Conservation (phyloP, 2,888 invertebrate genomes). For the Lepidochrysops patricia region DNA sequence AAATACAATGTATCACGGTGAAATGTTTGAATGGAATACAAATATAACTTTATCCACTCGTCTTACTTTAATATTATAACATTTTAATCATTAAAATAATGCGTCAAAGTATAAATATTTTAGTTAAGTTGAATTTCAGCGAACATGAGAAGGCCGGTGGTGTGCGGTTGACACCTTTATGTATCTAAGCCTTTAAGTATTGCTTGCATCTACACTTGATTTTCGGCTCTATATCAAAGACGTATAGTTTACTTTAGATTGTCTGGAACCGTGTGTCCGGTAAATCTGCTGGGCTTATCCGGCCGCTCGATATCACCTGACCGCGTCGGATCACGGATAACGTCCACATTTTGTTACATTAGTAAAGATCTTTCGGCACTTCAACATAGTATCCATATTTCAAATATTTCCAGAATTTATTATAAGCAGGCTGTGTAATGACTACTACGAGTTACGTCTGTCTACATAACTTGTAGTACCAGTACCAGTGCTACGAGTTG, state of each 20-base stretch:
- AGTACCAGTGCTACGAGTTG: too few relatives aligned
- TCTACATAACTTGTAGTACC: too few relatives aligned
- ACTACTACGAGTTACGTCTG: too few relatives aligned
- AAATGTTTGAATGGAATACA: too few relatives aligned
- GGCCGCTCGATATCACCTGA: background rate
- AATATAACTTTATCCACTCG: too few relatives aligned
- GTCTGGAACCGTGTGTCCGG: background rate
- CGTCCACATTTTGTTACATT: background rate
- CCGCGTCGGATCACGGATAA: background rate
- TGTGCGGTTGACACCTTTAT: conserved; percentile 5
- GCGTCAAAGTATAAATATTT: background rate
- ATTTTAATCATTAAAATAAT: too few relatives aligned
- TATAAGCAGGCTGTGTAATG: too few relatives aligned
- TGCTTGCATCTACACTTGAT: background rate
- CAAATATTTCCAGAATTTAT: too few relatives aligned
- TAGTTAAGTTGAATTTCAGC: background rate
- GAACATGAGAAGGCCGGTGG: background rate
- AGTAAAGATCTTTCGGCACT: background rate
- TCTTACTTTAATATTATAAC: too few relatives aligned
- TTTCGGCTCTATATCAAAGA: background rate
- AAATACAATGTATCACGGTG: too few relatives aligned
- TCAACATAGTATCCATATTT: too few relatives aligned
- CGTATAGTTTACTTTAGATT: background rate
- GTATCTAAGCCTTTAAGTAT: conserved; percentile 4
- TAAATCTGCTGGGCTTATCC: background rate